These are phyloP conservation scores for Caenorhabditis imperialis DNA, from an alignment of 2,888 invertebrate species.

Conservation along the genomic window DNA sequence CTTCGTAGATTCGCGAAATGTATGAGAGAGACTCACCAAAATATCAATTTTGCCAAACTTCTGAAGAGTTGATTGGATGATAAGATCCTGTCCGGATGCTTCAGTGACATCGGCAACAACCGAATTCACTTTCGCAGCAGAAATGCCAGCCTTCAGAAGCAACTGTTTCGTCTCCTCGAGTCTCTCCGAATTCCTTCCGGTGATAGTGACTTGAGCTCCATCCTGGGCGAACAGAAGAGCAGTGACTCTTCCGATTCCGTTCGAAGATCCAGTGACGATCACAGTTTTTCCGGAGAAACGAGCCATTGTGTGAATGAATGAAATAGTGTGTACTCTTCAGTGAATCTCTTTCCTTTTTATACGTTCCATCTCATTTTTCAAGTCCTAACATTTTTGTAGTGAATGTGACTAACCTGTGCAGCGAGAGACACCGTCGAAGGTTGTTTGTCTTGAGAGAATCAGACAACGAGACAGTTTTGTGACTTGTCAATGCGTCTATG, in stretches of 20 bases:
- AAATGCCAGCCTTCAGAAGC: slow-evolving; percentile 14
- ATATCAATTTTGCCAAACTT: slow-evolving; percentile 40
- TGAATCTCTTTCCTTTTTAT: too few species aligned
- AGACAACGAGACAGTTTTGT: slow-evolving; percentile 27
- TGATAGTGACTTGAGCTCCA: slow-evolving; percentile 37
- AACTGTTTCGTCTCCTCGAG: slow-evolving; percentile 26
- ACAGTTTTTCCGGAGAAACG: slow-evolving; percentile 32
- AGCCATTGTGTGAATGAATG: slow-evolving; percentile 20
- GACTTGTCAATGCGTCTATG: slow-evolving; percentile 27
- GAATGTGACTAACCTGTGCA: slow-evolving; percentile 9
- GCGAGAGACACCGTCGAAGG: slow-evolving; percentile 5
- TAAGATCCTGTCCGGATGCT: slow-evolving; percentile 12
- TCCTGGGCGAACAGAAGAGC: slow-evolving; percentile 22
- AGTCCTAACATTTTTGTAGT: background rate
- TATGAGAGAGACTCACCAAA: slow-evolving; percentile 10
- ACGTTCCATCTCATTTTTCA: background rate
- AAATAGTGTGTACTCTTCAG: too few species aligned
- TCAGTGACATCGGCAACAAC: slow-evolving; percentile 25
- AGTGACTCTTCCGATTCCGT: slow-evolving; percentile 32
- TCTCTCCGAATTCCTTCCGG: slow-evolving; percentile 25
- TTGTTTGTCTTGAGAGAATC: background rate
- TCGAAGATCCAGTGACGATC: slow-evolving; percentile 39
- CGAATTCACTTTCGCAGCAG: slow-evolving; percentile 6
- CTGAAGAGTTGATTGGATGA: slow-evolving; percentile 20
- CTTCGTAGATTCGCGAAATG: too few species aligned